Evolutionary conservation across 2,113 vertebrate species (phyloP).

Genomic region (Triplophysa siluroides): DNA sequence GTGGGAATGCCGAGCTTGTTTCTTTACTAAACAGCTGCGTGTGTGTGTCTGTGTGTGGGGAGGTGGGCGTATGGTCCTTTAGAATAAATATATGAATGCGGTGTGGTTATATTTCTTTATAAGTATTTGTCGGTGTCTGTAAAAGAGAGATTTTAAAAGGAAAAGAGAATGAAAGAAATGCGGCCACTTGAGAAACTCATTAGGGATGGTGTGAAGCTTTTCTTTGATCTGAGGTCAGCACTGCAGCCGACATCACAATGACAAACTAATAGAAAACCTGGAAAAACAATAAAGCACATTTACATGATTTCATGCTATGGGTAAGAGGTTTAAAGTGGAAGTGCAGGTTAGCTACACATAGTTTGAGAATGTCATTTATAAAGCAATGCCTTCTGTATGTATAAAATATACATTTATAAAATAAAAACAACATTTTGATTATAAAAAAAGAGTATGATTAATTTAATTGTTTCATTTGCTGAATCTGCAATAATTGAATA

Average conservation of each 20-base stretch:
- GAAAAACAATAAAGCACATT: background rate
- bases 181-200: slow-evolving; percentile 40
- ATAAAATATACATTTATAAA: too few relatives aligned
- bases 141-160: background rate
- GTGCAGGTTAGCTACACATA: background rate
- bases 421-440: too few relatives aligned
- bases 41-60: slow-evolving; percentile 57
- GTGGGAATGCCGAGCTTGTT: slow-evolving; percentile 70
- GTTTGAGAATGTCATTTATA: background rate
- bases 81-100: background rate
- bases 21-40: slow-evolving; percentile 72
- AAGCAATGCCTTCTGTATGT: too few relatives aligned
- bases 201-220: slow-evolving; percentile 47
- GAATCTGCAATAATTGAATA: too few relatives aligned
- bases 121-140: too few relatives aligned
- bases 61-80: slow-evolving; percentile 28
- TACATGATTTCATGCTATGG: background rate
- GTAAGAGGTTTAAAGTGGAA: background rate
- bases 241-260: background rate
- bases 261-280: background rate
- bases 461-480: too few relatives aligned
- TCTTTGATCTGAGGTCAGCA: background rate
- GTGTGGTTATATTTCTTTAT: background rate
- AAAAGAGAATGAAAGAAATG: slow-evolving; percentile 36
- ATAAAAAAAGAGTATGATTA: too few relatives aligned